Base-by-base conservation (phyloP, 2,113 vertebrate genomes). In the Gallinago media region DNA sequence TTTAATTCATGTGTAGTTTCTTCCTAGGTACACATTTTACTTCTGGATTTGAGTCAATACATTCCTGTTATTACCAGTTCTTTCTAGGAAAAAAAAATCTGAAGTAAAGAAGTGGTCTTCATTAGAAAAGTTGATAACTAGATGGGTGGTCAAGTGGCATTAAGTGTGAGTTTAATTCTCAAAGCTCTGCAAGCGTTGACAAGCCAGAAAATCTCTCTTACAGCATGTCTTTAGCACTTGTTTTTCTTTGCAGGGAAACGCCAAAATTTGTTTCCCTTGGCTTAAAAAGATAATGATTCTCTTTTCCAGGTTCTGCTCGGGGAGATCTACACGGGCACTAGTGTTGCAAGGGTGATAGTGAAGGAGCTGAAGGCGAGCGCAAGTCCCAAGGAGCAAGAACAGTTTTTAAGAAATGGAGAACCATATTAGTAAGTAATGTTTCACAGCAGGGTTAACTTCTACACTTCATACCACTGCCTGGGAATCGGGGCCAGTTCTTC, bases 361-460 rank as follows among this genome's bases (percentile, higher is more conserved):
- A 99, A 99, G 96, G 99, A 99, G 95, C 88, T 99, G 83, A 99
- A 99, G 96, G 99, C 99, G 61, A 99, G 98, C 80, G 99, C 99
- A 19, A 98, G 97, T 84, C 97, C 98, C n/a, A 99, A 99, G 97
- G 99, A 99, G 54, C 99, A 99, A 94, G 99, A 99, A 42, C 97
- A 98, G 36, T 99, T 99, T 96, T 96, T 99, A 92, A 99, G 99
- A 96, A 99, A 98, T 70, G 99, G 99, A 73, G 99, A 99, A 90
- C 99, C 99, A 1, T 99, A 99, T 95, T 99, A 99, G 99, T 99
- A 96, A 98, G 98, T 98, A 84, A 55, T 22, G 6, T 66, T 76
- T 76, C 27, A 26, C 38, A 55, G 14, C 14, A 61, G 40, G 46
- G 12, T 40, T 38, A 91, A 20, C 29, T 32, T 42, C 7, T 1